A percentile compares a stretch with the other conserved stretches of the same genome.
These are phyloP conservation scores for Umimayanthus kanabou DNA, from an alignment of 92 coral and sea anemone species.

Conservation along the genomic window DNA sequence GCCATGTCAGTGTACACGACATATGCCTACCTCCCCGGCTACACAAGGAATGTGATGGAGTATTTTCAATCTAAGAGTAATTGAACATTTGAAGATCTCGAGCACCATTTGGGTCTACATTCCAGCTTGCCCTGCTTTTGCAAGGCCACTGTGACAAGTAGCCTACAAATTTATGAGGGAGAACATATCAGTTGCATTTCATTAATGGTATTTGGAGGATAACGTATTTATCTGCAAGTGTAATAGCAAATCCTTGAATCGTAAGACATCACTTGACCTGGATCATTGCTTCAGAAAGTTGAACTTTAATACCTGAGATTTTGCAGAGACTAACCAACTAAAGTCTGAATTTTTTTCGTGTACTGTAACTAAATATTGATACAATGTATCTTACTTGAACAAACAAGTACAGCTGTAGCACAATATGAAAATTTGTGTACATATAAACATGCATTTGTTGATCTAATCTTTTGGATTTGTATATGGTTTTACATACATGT, in stretches of 20 bases:
- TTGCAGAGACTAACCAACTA: too few species aligned
- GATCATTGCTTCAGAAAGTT: too few species aligned
- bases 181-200: background rate
- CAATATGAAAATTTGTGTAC: too few species aligned
- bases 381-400: too few species aligned
- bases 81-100: background rate
- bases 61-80: conserved; percentile 49
- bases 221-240: background rate
- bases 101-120: background rate
- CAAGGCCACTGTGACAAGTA: background rate
- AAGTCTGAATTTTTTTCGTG: too few species aligned
- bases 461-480: too few species aligned
- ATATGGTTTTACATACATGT: too few species aligned
- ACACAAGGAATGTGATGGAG: conserved; percentile 68
- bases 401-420: too few species aligned
- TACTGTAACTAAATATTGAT: too few species aligned
- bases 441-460: too few species aligned
- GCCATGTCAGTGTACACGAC: conserved; percentile 97
- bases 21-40: conserved; percentile 90
- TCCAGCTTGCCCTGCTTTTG: background rate
- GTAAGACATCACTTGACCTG: background rate
- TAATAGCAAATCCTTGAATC: background rate
- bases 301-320: too few species aligned
- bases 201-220: background rate
- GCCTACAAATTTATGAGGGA: background rate